Evolutionary conservation across 2,888 invertebrate genomes (phyloP), one percentile per base, ranked within the genome.

Genomic region (Drosophila emarginata): DNA sequence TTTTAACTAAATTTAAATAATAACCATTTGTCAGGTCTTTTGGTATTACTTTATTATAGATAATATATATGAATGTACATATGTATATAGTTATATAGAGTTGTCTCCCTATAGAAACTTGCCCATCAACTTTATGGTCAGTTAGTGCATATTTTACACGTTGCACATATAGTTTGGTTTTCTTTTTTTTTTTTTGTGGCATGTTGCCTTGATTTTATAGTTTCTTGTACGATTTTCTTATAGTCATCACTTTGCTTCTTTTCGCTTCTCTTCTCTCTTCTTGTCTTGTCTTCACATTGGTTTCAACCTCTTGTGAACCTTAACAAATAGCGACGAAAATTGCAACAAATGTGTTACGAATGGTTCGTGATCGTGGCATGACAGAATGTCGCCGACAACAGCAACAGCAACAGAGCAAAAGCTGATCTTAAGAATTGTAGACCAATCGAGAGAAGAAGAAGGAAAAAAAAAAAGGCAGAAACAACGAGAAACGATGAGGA

Each of bases 281-380:
- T 64, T 64, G 67, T 28, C 32, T 32, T 32, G 32, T 32, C 32
- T 32, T 32, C 32, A 9, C 64, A 69, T 54, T 54, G 54, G 32
- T 36, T 36, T 36, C 87, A 83, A 79, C 58, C 80, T 76, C 80
- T 12, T 68, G 71, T 80, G 79, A 88, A 86, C 82, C 88, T 68
- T 82, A 88, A 87, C 87, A 87, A 87, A 88, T 87, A 84, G 87
- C 85, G 77, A 88, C 77, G 86, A 87, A 88, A 87, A 85, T 88
- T 84, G 83, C 87, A 87, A 87, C 88, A 87, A 87, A 87, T 88
- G 88, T 87, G 86, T 88, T 87, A 87, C 86, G 88, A 87, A 88
- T 88, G 79, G 66, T 84, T 88, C 86, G 86, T 88, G 88, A 83
- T 83, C 81, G 84, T 82, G 76, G 78, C 88, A 88, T 86, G 87